These are phyloP conservation scores for Ahaetulla prasina DNA, from an alignment of 2,113 vertebrate species.

Conservation along the genomic window DNA sequence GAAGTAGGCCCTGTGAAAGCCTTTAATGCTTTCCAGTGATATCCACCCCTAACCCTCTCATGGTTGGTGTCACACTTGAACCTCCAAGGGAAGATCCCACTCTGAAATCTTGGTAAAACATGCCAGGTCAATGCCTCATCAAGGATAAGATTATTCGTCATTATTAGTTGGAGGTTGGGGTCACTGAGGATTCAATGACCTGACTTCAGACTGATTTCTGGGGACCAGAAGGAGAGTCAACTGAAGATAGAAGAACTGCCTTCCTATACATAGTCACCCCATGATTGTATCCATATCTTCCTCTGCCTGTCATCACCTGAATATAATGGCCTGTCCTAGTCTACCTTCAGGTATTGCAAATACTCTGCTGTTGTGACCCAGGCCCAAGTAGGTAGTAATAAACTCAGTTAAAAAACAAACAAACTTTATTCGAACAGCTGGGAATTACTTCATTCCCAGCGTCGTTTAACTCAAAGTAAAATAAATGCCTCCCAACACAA, in stretches of 20 bases:
- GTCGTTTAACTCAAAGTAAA: too few species aligned
- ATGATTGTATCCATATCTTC: not conserved
- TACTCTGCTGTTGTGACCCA: too few species aligned
- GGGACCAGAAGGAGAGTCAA: not conserved
- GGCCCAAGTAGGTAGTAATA: too few species aligned
- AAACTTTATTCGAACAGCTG: too few species aligned
- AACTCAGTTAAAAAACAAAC: too few species aligned
- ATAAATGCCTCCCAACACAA: too few species aligned
- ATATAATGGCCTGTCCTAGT: not conserved
- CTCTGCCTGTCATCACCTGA: not conserved
- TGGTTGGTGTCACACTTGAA: not conserved
- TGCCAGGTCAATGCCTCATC: not conserved
- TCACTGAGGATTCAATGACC: not conserved
- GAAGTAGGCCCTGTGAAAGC: not conserved
- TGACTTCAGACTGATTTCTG: not conserved
- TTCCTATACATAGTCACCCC: not conserved
- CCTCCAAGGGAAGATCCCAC: not conserved
- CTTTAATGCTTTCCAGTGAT: not conserved
- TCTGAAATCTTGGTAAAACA: not conserved
- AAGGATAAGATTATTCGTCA: not conserved
- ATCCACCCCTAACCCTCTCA: not conserved
- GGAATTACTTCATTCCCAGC: too few species aligned
- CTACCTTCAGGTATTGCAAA: not conserved
- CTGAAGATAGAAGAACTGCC: not conserved
- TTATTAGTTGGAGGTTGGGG: not conserved